Base-by-base conservation (phyloP, 2,888 invertebrate species). In the Thysanoteuthis rhombus region DNA sequence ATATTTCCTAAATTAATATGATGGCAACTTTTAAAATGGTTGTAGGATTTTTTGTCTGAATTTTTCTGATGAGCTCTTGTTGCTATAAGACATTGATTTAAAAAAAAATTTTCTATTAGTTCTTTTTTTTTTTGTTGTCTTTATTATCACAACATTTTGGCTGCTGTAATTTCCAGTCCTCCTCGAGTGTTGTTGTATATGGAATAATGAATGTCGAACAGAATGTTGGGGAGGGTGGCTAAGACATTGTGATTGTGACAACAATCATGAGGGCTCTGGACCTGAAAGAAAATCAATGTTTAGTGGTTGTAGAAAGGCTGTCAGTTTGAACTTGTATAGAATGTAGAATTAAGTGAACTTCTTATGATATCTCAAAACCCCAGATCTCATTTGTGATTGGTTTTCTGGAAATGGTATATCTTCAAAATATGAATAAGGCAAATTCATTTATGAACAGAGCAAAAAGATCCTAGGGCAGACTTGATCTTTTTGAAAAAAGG, bases 211-310 rank as follows among this genome's bases (percentile, higher is more conserved):
- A 58, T 58, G 32, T 32, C 10, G 32, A 58, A 32, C 58, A 58
- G 58, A 58, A 58, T 32, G n/a, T n/a, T n/a, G n/a, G n/a, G n/a
- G n/a, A n/a, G n/a, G 58, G 6, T 25, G 2, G 58, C 25, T 58
- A 32, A 75, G 19, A 75, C 16, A 1, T 10, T n/a, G 3, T 16
- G 1, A 16, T 25, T 12, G 12, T 12, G n/a, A n/a, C 10, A 75
- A 75, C 0, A 36, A 25, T 16, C 2, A n/a, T 0, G n/a, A 1
- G 10, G 16, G n/a, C 12, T 8, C n/a, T 12, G 5, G 6, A 6
- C 25, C n/a, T 75, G 2, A 75, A 75, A 75, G n/a, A 75, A n/a
- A n/a, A 75, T 75, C 75, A n/a, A 75, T 75, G n/a, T 36, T n/a
- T 36, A n/a, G n/a, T 52, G 25, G 25, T 52, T 52, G 52, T 52